Conservation (phyloP, 2,888 invertebrate genomes). For the Drosophila anomalipes region DNA sequence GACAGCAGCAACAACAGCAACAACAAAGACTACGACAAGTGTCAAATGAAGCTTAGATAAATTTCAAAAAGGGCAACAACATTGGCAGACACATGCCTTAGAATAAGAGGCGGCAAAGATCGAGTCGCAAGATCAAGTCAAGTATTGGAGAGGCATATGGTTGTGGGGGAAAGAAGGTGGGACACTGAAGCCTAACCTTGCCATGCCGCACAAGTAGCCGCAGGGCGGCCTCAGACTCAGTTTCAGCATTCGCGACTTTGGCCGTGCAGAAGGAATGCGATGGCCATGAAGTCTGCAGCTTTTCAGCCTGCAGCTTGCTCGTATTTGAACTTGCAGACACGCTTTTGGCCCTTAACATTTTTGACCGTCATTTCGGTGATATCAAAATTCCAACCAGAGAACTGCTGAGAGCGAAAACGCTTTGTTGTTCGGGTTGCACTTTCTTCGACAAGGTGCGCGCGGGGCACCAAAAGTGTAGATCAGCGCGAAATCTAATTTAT, state of each 20-base stretch:
- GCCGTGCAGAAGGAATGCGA: conserved; percentile 62
- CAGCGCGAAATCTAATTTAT: conserved; percentile 77
- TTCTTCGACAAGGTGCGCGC: conserved; percentile 60
- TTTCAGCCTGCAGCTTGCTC: conserved; percentile 29
- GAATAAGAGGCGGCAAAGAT: conserved; percentile 22
- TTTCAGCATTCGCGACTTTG: conserved; percentile 38
- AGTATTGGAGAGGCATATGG: conserved; percentile 19
- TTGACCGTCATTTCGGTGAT: conserved; percentile 79
- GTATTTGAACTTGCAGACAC: conserved; percentile 83
- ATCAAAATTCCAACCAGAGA: conserved; percentile 66
- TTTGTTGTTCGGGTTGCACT: conserved; percentile 64
- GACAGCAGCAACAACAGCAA: conserved; percentile 31
- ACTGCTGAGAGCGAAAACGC: conserved; percentile 64
- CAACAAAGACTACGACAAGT: conserved; percentile 68
- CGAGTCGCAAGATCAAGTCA: conserved; percentile 18
- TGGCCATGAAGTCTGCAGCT: conserved; percentile 39
- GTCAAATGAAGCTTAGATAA: conserved; percentile 78
- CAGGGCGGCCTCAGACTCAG: conserved; percentile 48
- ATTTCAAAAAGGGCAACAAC: conserved; percentile 77
- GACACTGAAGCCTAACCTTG: conserved; percentile 61
- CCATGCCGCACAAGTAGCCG: conserved; percentile 77
- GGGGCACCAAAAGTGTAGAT: conserved; percentile 73
- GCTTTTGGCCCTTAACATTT: conserved; percentile 83
- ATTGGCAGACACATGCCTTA: conserved; percentile 50
- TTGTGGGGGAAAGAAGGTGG: conserved; percentile 9